Evolutionary conservation across 2,888 invertebrate species (phyloP).

Genomic region (Lordiphosa fenestrarum): DNA sequence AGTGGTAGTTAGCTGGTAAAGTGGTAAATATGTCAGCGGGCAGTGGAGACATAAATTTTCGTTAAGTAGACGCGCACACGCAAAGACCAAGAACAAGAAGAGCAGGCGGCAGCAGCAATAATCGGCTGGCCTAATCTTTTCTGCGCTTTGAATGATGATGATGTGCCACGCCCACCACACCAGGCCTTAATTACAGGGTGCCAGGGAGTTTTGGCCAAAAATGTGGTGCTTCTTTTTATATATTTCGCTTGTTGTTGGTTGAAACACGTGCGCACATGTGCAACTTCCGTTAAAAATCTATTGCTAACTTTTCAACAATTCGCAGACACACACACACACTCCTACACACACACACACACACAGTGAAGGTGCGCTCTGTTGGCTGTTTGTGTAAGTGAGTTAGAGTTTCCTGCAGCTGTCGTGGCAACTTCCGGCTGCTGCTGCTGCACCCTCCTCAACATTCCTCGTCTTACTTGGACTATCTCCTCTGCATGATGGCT

Average conservation of each 20-base stretch:
- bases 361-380: slow-evolving; percentile 40
- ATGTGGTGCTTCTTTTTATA: slow-evolving; percentile 15
- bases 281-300: slow-evolving; percentile 77
- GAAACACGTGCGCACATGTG: slow-evolving; percentile 75
- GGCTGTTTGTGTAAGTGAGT: slow-evolving; percentile 67
- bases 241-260: slow-evolving; percentile 37
- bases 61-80: slow-evolving; percentile 75
- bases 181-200: slow-evolving; percentile 63
- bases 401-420: slow-evolving; percentile 75
- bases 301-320: slow-evolving; percentile 75
- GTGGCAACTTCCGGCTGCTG: slow-evolving; percentile 71
- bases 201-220: slow-evolving; percentile 28
- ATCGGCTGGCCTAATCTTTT: slow-evolving; percentile 63
- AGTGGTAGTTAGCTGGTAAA: slow-evolving; percentile 54
- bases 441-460: slow-evolving; percentile 24
- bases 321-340: slow-evolving; percentile 44
- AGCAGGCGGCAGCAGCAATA: slow-evolving; percentile 15
- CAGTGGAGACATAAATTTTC: slow-evolving; percentile 70
- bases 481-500: slow-evolving; percentile 55
- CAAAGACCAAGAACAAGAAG: slow-evolving; percentile 34
- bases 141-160: slow-evolving; percentile 72
- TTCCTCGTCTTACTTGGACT: slow-evolving; percentile 1
- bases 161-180: slow-evolving; percentile 65
- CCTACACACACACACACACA: slow-evolving; percentile 37
- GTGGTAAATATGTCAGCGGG: slow-evolving; percentile 75